Percentiles rank a stretch among this genome's conserved stretches.
phyloP scores from a whole-genome alignment of 2,797 vertebrate species.

The Poliocrania exsul region DNA sequence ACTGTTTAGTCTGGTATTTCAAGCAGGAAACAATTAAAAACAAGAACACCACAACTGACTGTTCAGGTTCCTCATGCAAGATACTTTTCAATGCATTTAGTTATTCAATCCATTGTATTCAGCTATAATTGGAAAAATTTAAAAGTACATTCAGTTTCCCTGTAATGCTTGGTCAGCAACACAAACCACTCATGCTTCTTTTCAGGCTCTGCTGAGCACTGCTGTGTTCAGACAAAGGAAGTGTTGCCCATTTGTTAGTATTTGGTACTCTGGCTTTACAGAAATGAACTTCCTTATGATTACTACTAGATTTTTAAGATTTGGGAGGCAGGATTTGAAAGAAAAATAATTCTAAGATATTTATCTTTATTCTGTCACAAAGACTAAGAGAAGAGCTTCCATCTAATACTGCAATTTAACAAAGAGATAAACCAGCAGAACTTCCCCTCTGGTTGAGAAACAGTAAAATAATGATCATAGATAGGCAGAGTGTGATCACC shows the following conservation, averaged over 20 bases:
- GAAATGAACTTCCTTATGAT: not conserved
- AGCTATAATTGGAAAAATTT: conserved; percentile 11
- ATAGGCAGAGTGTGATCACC: not conserved
- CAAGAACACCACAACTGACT: not conserved
- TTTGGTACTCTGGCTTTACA: not conserved
- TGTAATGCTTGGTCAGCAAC: conserved; percentile 24
- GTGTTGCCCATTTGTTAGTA: not conserved
- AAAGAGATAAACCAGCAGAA: not conserved
- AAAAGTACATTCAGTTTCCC: not conserved
- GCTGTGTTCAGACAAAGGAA: not conserved
- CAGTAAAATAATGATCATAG: not conserved
- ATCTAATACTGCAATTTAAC: not conserved
- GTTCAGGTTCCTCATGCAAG: not conserved
- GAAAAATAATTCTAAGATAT: not conserved
- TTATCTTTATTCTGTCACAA: not conserved
- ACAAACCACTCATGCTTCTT: not conserved
- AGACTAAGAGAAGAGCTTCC: not conserved
- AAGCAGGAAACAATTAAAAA: not conserved
- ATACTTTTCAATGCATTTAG: not conserved
- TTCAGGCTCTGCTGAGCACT: not conserved
- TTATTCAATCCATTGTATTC: not conserved
- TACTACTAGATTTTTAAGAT: conserved; percentile 3
- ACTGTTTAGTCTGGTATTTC: not conserved
- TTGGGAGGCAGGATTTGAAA: not conserved
- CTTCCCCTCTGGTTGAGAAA: not conserved